Conservation (phyloP, 1,140 invertebrate genomes). For the Caenorhabditis briggsae region DNA sequence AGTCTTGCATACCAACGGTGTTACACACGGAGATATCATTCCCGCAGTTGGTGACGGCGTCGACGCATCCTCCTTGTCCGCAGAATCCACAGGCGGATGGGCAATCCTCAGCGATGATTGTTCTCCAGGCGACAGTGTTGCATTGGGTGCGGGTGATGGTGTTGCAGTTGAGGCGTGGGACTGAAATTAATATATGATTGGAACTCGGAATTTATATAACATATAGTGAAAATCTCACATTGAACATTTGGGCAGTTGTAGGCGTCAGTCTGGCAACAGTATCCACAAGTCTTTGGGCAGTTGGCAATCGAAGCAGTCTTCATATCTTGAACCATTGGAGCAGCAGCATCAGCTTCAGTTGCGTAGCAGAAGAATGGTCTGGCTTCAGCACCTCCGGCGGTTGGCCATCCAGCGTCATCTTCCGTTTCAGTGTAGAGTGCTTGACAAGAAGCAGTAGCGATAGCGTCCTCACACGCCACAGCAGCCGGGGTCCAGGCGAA, state of each 20-base stretch:
- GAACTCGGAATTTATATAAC: neutral
- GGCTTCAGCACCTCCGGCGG: neutral
- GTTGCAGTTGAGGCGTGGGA: constrained; percentile 17
- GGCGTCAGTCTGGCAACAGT: neutral
- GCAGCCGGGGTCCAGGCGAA: neutral
- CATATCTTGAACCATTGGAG: constrained; percentile 5
- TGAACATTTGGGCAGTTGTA: neutral
- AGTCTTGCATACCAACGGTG: constrained; percentile 33
- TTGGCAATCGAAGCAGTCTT: neutral
- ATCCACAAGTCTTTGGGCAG: constrained; percentile 24
- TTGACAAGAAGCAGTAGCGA: neutral
- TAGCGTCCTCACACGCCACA: neutral
- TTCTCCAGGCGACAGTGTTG: neutral
- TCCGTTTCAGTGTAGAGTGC: constrained; percentile 1
- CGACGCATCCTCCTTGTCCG: constrained; percentile 35
- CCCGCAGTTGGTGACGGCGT: constrained; percentile 25
- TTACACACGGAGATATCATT: constrained; percentile 5
- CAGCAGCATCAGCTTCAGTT: neutral
- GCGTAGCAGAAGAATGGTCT: neutral
- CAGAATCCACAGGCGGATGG: constrained; percentile 51
- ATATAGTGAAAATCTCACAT: neutral
- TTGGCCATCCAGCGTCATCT: neutral
- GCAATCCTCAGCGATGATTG: constrained; percentile 30
- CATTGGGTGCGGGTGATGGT: neutral
- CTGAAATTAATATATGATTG: neutral